phyloP scores from a whole-genome alignment of 1,140 invertebrate genomes.

The Neotoxoptera formosana region DNA sequence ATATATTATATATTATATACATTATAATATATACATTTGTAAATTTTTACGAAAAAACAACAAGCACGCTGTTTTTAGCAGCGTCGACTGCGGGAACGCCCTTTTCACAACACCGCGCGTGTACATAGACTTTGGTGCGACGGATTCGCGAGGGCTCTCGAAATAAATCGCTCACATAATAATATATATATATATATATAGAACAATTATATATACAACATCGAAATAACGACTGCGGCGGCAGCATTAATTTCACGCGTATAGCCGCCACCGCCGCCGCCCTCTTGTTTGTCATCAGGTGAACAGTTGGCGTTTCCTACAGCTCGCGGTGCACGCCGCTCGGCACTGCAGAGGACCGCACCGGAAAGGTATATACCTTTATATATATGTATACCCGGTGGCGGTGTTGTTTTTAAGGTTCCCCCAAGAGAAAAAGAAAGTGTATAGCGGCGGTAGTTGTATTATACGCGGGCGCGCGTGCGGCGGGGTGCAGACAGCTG shows the following conservation, averaged over 20 bases:
- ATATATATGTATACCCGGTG: background rate
- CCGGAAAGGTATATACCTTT: background rate
- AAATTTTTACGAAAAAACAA: slow-evolving; percentile 1
- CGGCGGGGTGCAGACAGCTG: slow-evolving; percentile 5
- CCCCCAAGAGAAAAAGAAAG: background rate
- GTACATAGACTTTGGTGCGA: background rate
- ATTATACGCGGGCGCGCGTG: background rate
- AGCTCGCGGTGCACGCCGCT: background rate
- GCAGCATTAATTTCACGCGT: background rate
- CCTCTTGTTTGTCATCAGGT: slow-evolving; percentile 6
- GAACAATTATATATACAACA: background rate
- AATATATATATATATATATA: background rate
- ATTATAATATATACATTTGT: background rate
- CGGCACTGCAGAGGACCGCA: background rate
- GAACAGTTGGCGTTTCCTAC: slow-evolving; percentile 22
- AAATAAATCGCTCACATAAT: background rate
- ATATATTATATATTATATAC: background rate
- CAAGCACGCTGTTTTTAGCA: background rate
- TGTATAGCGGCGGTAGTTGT: background rate
- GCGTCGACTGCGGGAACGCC: background rate
- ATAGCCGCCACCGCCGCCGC: background rate
- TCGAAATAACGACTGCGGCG: background rate
- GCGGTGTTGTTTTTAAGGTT: slow-evolving; percentile 30
- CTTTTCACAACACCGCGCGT: background rate
- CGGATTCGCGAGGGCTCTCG: background rate